These are phyloP conservation scores for Anas platyrhynchos DNA, from an alignment of 2,113 vertebrate genomes.

Conservation along the genomic window DNA sequence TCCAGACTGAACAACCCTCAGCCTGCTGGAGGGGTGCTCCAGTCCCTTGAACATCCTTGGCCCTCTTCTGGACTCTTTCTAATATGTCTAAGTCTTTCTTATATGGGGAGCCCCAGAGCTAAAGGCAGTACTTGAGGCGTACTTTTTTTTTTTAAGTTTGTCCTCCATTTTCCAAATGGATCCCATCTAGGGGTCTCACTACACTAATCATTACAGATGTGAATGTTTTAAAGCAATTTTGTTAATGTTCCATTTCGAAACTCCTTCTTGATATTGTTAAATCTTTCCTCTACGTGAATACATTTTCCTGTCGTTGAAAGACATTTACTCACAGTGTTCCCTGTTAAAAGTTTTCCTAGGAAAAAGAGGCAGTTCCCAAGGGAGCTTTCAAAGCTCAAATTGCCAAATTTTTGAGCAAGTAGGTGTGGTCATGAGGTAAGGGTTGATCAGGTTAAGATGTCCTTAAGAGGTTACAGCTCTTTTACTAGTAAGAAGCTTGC, in stretches of 20 bases:
- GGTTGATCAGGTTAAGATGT: neutral
- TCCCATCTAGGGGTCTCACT: neutral
- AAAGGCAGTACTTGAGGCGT: too few species aligned
- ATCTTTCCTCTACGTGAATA: neutral
- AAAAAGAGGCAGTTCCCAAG: neutral
- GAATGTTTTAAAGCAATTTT: neutral
- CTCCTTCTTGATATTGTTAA: neutral
- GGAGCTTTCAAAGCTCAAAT: neutral
- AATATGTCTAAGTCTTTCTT: too few species aligned
- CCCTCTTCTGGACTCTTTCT: too few species aligned
- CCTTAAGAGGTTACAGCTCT: neutral
- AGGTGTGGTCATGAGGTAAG: neutral
- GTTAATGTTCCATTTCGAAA: neutral
- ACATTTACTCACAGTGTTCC: neutral
- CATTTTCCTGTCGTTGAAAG: neutral
- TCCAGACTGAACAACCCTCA: too few species aligned
- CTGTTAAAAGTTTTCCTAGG: neutral
- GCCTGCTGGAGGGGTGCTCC: too few species aligned
- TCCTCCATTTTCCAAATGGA: neutral
- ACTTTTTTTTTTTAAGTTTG: neutral
- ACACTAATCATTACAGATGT: neutral
- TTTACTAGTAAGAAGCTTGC: neutral
- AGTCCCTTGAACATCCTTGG: too few species aligned
- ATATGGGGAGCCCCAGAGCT: too few species aligned
- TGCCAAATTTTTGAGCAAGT: neutral